Evolutionary conservation across 2,888 invertebrate genomes (phyloP).

Genomic region (Spisula subtruncata): DNA sequence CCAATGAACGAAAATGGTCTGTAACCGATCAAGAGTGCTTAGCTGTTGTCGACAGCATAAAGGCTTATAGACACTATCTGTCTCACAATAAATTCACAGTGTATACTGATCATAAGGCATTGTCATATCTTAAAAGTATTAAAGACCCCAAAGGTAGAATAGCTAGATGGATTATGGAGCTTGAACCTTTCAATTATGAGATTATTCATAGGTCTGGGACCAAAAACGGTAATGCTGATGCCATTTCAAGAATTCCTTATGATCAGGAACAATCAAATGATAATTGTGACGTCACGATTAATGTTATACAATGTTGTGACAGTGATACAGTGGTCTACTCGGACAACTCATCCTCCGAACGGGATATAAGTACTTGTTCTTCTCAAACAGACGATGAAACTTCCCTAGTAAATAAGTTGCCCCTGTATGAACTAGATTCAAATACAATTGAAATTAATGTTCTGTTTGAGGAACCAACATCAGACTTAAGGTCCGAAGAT

Average conservation of each 20-base stretch:
- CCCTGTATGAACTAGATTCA: too few relatives aligned
- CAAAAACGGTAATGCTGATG: neutral
- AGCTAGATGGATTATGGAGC: conserved; percentile 39
- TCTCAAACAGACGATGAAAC: too few relatives aligned
- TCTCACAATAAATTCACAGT: conserved; percentile 54
- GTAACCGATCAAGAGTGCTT: conserved; percentile 60
- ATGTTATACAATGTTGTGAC: too few relatives aligned
- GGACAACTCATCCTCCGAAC: too few relatives aligned
- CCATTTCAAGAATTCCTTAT: neutral
- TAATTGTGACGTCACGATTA: too few relatives aligned
- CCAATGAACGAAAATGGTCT: conserved; percentile 58
- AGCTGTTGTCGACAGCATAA: conserved; percentile 51
- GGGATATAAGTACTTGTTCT: too few relatives aligned
- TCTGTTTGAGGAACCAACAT: too few relatives aligned
- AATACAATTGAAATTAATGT: too few relatives aligned
- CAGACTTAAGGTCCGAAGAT: too few relatives aligned
- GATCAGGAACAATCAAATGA: neutral
- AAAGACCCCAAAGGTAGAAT: conserved; percentile 53
- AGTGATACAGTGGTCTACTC: too few relatives aligned
- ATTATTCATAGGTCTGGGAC: neutral
- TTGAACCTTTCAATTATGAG: neutral
- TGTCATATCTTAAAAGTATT: conserved; percentile 52
- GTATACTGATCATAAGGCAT: conserved; percentile 68
- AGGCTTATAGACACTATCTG: conserved; percentile 65
- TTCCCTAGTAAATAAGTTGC: too few relatives aligned